Base-by-base conservation (phyloP, 1,140 invertebrate species). In the Archivesica marissinica region DNA sequence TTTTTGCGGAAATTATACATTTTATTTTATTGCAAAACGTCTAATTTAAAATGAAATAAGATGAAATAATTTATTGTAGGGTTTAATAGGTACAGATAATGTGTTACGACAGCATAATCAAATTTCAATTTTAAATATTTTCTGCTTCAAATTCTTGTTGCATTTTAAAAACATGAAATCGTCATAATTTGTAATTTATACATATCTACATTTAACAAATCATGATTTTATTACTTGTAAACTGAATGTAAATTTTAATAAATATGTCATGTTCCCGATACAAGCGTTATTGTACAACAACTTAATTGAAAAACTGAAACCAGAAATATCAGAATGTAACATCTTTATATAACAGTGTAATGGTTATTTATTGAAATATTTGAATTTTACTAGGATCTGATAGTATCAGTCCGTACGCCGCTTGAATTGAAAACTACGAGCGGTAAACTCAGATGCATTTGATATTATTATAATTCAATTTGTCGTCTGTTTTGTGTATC, bases 341-440 rank as follows among this genome's bases (percentile, higher is more conserved):
- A 70, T 70, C 38, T 41, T 70, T 70, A 47, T 70, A 70, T 70
- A 70, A 23, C 66, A 70, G 41, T 23, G 41, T 25, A 70, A 47
- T 70, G 39, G 23, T 70, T 44, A 70, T 70, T 70, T 70, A 70
- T 47, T 70, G 66, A 70, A 38, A 70, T 70, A 41, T 38, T 25
- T 44, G 41, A 41, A 41, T 20, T 70, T 70, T 41, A 7, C 23
- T 23, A 39, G 66, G 25, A n/a, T 70, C 17, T 25, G 66, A 70
- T 70, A 44, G 2, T 44, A 70, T 70, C 66, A 66, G 3, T 25
- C 11, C 23, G 33, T 70, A 70, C 25, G 23, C 33, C 11, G 25
- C 33, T 44, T 41, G 38, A 20, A 70, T 70, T 44, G 66, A 70
- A 66, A 38, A 70, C 66, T 47, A 30, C 25, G 28, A 70, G 6